These are phyloP conservation scores for Pinctada fucata DNA, from an alignment of 2,888 invertebrate genomes.

Conservation along the genomic window DNA sequence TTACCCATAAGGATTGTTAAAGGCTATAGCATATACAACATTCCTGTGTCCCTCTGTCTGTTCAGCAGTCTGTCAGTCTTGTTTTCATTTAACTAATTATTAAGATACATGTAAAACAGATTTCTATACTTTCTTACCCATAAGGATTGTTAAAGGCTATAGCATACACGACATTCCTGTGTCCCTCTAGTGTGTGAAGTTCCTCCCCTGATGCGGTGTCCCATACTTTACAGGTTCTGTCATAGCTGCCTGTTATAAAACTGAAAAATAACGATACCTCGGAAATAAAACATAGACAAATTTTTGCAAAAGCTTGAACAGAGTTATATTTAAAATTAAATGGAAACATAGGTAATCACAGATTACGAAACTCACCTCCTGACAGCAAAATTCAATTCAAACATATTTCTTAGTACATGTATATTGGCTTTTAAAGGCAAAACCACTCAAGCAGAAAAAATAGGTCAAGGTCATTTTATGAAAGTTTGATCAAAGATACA, in stretches of 20 bases:
- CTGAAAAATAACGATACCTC: slow-evolving; percentile 75
- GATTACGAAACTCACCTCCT: no score
- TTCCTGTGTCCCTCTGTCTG: no score
- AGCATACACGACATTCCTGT: slow-evolving; percentile 89
- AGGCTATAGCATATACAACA: no score
- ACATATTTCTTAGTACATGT: no score
- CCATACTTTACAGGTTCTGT: slow-evolving; percentile 90
- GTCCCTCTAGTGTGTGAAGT: slow-evolving; percentile 84
- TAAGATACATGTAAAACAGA: no score
- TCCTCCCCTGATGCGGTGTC: slow-evolving; percentile 85
- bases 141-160: slow-evolving; percentile 86
- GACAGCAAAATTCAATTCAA: no score
- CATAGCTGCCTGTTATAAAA: slow-evolving; percentile 90
- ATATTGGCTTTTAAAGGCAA: no score
- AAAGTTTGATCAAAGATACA: no score
- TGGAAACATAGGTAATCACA: neutral
- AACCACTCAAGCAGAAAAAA: no score
- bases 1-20: slow-evolving; percentile 80
- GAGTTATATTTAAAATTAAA: neutral
- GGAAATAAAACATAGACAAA: neutral
- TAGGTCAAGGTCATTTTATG: no score
- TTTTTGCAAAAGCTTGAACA: neutral
- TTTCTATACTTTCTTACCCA: slow-evolving; percentile 80
- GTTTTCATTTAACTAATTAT: no score
- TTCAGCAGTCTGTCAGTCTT: no score